Evolutionary conservation across 2,888 invertebrate species (phyloP).

Genomic region (Platerodrilus igneus): DNA sequence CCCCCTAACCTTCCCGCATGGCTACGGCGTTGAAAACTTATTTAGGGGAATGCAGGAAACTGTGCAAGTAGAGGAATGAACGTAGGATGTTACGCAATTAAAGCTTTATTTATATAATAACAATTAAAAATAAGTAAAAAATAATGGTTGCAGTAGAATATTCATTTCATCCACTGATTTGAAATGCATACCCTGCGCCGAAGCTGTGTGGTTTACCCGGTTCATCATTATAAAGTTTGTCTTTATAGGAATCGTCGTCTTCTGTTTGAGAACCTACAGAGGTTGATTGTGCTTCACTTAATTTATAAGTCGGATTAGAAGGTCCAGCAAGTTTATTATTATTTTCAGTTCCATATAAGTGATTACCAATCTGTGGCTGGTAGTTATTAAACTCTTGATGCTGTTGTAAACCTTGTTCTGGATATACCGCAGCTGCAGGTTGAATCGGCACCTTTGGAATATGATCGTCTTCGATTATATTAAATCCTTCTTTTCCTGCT

Average conservation of each 20-base stretch:
- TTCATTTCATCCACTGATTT: slow-evolving; percentile 56
- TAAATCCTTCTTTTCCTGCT: slow-evolving; percentile 51
- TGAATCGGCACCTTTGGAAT: slow-evolving; percentile 40
- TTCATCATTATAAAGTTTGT: slow-evolving; percentile 42
- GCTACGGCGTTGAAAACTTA: too few relatives aligned
- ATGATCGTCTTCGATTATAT: slow-evolving; percentile 49
- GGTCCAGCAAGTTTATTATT: slow-evolving; percentile 34
- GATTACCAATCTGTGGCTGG: slow-evolving; percentile 12
- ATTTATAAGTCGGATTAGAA: neutral
- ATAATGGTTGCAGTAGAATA: too few relatives aligned
- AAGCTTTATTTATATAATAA: too few relatives aligned
- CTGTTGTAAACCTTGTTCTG: slow-evolving; percentile 16
- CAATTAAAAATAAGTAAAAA: too few relatives aligned
- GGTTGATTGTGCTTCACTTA: neutral
- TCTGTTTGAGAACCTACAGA: slow-evolving; percentile 7
- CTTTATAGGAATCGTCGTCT: slow-evolving; percentile 29
- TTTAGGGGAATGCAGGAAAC: too few relatives aligned
- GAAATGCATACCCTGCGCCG: slow-evolving; percentile 60
- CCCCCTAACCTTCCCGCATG: too few relatives aligned
- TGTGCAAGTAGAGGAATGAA: too few relatives aligned
- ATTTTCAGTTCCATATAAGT: slow-evolving; percentile 40
- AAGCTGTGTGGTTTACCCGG: slow-evolving; percentile 56
- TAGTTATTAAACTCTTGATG: slow-evolving; percentile 24
- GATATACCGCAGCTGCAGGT: slow-evolving; percentile 18
- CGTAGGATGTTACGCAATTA: too few relatives aligned